Conservation (phyloP, 1,140 invertebrate genomes). For the Tenebrio molitor region DNA sequence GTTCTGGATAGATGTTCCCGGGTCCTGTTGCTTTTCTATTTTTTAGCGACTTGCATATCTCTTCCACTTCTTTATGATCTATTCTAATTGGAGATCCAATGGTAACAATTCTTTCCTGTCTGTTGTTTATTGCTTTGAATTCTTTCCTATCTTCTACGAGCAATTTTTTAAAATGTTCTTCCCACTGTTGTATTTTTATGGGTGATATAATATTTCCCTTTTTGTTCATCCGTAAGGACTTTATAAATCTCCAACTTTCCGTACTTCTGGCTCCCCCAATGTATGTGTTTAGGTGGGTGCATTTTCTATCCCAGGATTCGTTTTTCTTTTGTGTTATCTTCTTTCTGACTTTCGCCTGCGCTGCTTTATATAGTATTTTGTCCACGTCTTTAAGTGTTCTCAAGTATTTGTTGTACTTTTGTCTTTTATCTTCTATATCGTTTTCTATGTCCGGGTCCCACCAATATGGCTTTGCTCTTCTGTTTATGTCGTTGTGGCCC, state of each 20-base stretch:
- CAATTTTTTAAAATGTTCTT: conserved; percentile 19
- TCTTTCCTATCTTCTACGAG: conserved; percentile 10
- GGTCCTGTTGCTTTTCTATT: conserved; percentile 17
- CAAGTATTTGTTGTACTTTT: background rate
- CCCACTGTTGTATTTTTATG: conserved; percentile 3
- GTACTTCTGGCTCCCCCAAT: conserved; percentile 29
- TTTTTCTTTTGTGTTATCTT: conserved; percentile 24
- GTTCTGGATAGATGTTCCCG: conserved; percentile 6
- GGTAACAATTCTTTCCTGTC: background rate
- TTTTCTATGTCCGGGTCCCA: conserved; percentile 26
- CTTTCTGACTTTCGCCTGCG: conserved; percentile 19
- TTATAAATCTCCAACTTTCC: conserved; percentile 38
- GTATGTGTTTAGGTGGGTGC: conserved; percentile 6
- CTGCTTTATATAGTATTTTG: conserved; percentile 6
- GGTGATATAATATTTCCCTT: conserved; percentile 32
- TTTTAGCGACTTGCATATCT: conserved; percentile 2
- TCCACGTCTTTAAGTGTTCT: conserved; percentile 3
- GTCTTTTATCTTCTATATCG: conserved; percentile 8
- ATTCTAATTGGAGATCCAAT: conserved; percentile 14
- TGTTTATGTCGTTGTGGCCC: background rate
- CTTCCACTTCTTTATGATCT: conserved; percentile 6
- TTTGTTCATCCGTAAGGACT: background rate
- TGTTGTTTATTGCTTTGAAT: conserved; percentile 31
- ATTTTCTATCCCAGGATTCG: conserved; percentile 28
- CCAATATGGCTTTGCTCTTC: conserved; percentile 25